These are phyloP conservation scores for Lissonota sp. DNA, from an alignment of 2,888 invertebrate genomes.

Conservation along the genomic window DNA sequence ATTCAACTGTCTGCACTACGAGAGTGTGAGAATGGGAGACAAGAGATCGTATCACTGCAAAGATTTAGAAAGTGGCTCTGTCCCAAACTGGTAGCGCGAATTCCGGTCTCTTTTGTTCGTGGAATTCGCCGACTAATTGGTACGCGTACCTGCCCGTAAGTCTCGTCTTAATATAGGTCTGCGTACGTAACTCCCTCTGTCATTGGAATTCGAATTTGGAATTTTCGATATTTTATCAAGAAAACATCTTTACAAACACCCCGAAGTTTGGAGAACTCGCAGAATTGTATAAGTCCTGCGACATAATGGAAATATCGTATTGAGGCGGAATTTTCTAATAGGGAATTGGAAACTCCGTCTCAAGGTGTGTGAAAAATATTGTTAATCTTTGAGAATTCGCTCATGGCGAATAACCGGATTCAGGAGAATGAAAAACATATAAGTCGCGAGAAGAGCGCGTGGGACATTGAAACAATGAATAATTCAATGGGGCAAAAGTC, in stretches of 20 bases:
- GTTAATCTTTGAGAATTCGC: constrained; percentile 31
- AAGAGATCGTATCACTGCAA: constrained; percentile 70
- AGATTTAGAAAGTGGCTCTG: constrained; percentile 72
- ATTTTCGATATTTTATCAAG: neutral
- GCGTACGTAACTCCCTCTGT: constrained; percentile 32
- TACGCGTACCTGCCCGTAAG: constrained; percentile 34
- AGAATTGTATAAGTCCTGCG: too few relatives aligned
- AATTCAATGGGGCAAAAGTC: constrained; percentile 58
- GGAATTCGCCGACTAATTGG: constrained; percentile 73
- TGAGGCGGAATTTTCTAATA: too few relatives aligned
- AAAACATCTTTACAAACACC: too few relatives aligned
- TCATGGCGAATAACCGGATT: constrained; percentile 26
- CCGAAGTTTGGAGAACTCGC: too few relatives aligned
- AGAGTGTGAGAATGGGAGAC: constrained; percentile 43
- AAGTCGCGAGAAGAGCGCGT: constrained; percentile 17
- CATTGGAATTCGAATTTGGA: neutral
- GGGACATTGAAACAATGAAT: constrained; percentile 56
- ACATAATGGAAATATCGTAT: too few relatives aligned
- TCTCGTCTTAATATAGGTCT: constrained; percentile 20
- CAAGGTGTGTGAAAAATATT: too few relatives aligned
- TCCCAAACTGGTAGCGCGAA: constrained; percentile 73
- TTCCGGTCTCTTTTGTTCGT: constrained; percentile 70
- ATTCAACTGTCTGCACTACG: constrained; percentile 29
- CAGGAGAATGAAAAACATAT: neutral
- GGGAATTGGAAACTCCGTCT: too few relatives aligned